Base-by-base conservation (phyloP, 1,140 invertebrate genomes). In the Metopolophium dirhodum region DNA sequence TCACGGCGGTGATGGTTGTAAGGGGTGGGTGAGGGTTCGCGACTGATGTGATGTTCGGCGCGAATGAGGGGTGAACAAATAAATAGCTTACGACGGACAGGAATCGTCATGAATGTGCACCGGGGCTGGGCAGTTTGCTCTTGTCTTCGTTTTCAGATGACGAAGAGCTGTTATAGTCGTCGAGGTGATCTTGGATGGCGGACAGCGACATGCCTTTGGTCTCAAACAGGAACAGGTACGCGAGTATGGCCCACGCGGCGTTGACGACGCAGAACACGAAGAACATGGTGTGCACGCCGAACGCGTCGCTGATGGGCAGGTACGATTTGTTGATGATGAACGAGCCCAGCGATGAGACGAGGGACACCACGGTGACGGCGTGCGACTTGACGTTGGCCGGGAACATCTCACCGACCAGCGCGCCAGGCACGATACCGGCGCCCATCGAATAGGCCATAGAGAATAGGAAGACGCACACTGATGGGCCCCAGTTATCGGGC, bases 151-250 rank as follows among this genome's bases (percentile, higher is more conserved):
- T 11, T 0, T 30, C 41, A 0, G 87, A 54, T 22, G 87, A 26
- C 35, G 87, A 23, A 1, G 61, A 68, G 0, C 26, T 26, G 61
- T 77, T 45, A 41, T 45, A 91, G 14, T 77, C 90, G 41, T 96
- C 96, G 4, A 97, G 95, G 94, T 96, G 96, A 90, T 96, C 96
- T 94, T 97, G 97, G 45, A 98, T 98, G 95, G 98, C 96, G 94
- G 97, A 96, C 77, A 98, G 96, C 85, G 96, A 96, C 95, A 97
- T 97, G n/a, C 97, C 97, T 95, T 98, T 98, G 0, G 98, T 98
- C 95, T 98, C 98, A 88, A 94, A 94, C 23, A 94, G 93, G 37
- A 94, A 94, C 23, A 94, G 90, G 47, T 93, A 93, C 23, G 94
- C 93, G 77, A 89, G 51, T 20, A 93, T 61, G 77, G 97, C 95